Evolutionary conservation across 35 echinoderm and acorn worm genomes (phyloP).

Genomic region (Eucidaris tribuloides): DNA sequence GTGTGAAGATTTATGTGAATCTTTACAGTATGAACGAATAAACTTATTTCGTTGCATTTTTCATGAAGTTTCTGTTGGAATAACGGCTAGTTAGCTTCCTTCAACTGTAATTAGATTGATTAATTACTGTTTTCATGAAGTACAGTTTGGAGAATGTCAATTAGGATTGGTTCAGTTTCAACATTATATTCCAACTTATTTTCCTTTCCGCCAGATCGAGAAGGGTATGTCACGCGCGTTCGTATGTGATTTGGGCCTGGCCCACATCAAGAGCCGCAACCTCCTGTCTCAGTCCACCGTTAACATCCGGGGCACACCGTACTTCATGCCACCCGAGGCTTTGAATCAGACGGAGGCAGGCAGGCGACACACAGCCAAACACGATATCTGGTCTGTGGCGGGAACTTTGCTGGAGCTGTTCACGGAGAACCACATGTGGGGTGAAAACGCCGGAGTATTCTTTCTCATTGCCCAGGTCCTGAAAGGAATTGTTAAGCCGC

Average conservation of each 20-base stretch:
- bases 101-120: neutral
- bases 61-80: neutral
- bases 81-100: neutral
- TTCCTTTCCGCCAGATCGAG: neutral
- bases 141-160: neutral
- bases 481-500: neutral
- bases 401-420: neutral
- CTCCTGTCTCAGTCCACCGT: slow-evolving; percentile 9
- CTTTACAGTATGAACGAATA: too few species aligned
- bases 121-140: neutral
- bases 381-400: slow-evolving; percentile 4
- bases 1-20: too few species aligned
- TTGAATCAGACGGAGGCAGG: neutral
- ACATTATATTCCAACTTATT: neutral
- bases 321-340: slow-evolving; percentile 8
- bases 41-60: too few species aligned
- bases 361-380: neutral
- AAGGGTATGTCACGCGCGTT: neutral
- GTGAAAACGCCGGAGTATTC: neutral
- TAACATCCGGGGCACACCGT: slow-evolving; percentile 1
- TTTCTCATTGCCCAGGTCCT: neutral
- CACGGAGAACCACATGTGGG: slow-evolving; percentile 3
- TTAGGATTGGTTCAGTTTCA: neutral
- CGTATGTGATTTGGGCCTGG: slow-evolving; percentile 7
- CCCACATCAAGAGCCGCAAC: slow-evolving; percentile 32